phyloP scores from a whole-genome alignment of 2,888 invertebrate species.

The Merodon equestris region DNA sequence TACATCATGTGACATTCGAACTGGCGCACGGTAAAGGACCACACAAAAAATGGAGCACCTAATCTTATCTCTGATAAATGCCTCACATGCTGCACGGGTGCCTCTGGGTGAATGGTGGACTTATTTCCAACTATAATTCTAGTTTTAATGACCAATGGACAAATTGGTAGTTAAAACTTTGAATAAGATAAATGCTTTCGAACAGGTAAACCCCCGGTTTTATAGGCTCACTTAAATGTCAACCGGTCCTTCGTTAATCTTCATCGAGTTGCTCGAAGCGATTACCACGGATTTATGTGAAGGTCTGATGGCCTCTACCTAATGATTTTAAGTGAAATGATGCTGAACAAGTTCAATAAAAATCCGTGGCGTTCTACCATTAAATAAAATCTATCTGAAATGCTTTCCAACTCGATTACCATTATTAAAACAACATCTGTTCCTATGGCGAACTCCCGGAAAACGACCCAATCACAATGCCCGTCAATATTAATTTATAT shows the following conservation, averaged over 20 bases:
- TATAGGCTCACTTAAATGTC: background rate
- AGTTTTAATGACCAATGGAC: conserved; percentile 8
- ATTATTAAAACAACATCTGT: conserved; percentile 49
- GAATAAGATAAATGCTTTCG: conserved; percentile 4
- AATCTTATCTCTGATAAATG: conserved; percentile 58
- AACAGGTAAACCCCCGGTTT: background rate
- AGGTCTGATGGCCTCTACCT: background rate
- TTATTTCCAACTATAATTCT: conserved; percentile 46
- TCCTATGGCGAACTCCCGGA: background rate
- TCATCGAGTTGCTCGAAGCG: background rate
- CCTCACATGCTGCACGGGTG: conserved; percentile 1
- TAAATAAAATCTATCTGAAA: conserved; percentile 28
- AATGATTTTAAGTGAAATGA: background rate
- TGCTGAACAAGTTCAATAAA: conserved; percentile 26
- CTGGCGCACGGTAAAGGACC: conserved; percentile 43
- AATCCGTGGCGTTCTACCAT: conserved; percentile 17
- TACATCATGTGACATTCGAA: conserved; percentile 51
- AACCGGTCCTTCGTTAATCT: background rate
- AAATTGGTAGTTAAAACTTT: conserved; percentile 11
- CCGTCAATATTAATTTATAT: conserved; percentile 60
- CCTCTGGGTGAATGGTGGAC: conserved; percentile 18
- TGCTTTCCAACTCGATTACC: conserved; percentile 35
- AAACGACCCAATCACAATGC: conserved; percentile 32
- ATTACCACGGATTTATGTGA: conserved; percentile 16
- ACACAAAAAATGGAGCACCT: conserved; percentile 37